Base-by-base conservation (phyloP, 2,888 invertebrate species). In the Syritta pipiens region DNA sequence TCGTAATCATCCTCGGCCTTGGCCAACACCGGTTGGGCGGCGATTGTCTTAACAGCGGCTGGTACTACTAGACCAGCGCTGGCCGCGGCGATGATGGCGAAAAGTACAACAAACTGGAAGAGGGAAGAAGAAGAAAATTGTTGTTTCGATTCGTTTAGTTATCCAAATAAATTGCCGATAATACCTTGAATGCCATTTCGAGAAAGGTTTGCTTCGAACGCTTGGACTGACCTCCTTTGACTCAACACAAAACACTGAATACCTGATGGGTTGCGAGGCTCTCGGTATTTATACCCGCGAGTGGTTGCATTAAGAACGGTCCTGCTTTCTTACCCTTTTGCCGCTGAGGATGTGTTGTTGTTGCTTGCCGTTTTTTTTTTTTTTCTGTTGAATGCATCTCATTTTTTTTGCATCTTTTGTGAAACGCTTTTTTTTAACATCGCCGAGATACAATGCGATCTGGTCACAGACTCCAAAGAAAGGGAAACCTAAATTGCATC, bases 201-300 rank as follows among this genome's bases (percentile, higher is more conserved):
- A 74, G 57, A 77, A 53, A 51, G 53, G 12, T 67, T 74, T 49
- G 35, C 69, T 67, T 59, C 48, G 67, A 71, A 65, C 68, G 37
- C 51, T 65, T 51, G 12, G 40, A 59, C 63, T 57, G 71, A 44
- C 83, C 86, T 86, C 84, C 83, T 83, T 83, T 82, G 83, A 86
- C 88, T 86, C 88, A 87, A 86, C 87, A 86, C 87, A 86, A 86
- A 88, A 88, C 88, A 88, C 87, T 88, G 88, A 88, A 88, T 87
- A 87, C 82, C 69, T 79, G 62, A 60, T 79, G 55, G 81, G 82
- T 76, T 81, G 77, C 26, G 14, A 53, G 40, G 28, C 55, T 60
- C 79, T 71, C 60, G n/a, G 83, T 85, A 85, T 87, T 86, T 87
- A 88, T 87, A 87, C 83, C 81, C 81, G 79, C 81, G 44, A 6